phyloP scores from a whole-genome alignment of 2,888 invertebrate genomes.

The Macaria liturata region DNA sequence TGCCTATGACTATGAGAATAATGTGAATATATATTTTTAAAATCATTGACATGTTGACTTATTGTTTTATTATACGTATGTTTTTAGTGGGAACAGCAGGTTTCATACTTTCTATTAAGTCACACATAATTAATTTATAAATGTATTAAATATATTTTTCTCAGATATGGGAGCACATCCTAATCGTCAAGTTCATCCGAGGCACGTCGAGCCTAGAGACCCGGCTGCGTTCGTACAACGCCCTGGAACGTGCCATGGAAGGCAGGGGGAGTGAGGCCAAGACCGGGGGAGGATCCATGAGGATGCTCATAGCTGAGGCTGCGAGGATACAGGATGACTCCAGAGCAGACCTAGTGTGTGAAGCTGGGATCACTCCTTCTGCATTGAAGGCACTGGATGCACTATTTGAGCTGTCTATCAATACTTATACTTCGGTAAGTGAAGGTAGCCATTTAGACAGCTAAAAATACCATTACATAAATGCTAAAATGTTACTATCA shows the following conservation, averaged over 20 bases:
- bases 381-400: constrained; percentile 56
- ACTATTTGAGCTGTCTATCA: no score
- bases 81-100: no score
- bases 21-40: no score
- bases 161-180: constrained; percentile 87
- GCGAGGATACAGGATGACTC: constrained; percentile 85
- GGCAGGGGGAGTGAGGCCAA: constrained; percentile 84
- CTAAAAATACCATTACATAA: no score
- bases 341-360: constrained; percentile 63
- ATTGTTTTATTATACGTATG: no score
- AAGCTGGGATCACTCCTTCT: constrained; percentile 66
- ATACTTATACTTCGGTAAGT: no score
- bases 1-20: no score
- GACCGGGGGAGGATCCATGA: constrained; percentile 63
- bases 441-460: background rate
- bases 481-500: no score
- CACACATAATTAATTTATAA: no score
- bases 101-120: no score
- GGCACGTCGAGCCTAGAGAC: constrained; percentile 79
- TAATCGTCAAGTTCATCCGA: constrained; percentile 63
- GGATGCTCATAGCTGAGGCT: constrained; percentile 86
- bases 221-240: constrained; percentile 86
- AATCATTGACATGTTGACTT: no score
- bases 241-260: constrained; percentile 84
- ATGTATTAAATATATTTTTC: background rate